Percentiles rank a stretch among this genome's conserved stretches.
These are phyloP conservation scores for Drosophila pseudotakahashii DNA, from an alignment of 2,888 invertebrate genomes.

Conservation along the genomic window DNA sequence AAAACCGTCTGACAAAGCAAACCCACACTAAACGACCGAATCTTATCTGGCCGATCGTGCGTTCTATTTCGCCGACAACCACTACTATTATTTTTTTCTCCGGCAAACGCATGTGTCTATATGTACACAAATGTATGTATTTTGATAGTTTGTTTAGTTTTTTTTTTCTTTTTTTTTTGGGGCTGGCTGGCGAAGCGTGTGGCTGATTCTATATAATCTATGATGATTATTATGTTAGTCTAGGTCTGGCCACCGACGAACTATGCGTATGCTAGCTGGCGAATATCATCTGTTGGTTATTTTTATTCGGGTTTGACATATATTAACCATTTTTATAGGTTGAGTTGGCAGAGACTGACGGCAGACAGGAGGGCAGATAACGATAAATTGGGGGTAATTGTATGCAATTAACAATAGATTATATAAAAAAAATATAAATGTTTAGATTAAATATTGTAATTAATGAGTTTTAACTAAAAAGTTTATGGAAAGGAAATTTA, in stretches of 20 bases:
- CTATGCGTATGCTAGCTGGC: conserved; percentile 28
- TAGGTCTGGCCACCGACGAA: conserved; percentile 39
- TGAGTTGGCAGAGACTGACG: conserved; percentile 37
- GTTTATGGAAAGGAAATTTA: not conserved
- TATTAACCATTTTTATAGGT: conserved; percentile 59
- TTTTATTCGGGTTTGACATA: conserved; percentile 62
- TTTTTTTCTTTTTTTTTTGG: conserved; percentile 15
- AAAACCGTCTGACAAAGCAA: conserved; percentile 37
- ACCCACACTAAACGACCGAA: conserved; percentile 43
- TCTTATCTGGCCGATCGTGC: conserved; percentile 72
- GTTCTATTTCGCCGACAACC: conserved; percentile 60
- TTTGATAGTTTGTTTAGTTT: conserved; percentile 42
- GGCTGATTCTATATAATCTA: conserved; percentile 40
- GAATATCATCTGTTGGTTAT: conserved; percentile 63
- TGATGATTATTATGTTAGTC: conserved; percentile 52
- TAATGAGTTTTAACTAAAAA: not conserved
- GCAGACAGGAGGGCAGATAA: conserved; percentile 40
- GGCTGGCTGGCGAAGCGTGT: conserved; percentile 55
- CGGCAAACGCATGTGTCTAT: conserved; percentile 57
- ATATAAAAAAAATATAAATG: conserved; percentile 2
- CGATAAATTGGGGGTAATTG: conserved; percentile 55
- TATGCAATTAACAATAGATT: conserved; percentile 40
- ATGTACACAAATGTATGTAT: conserved; percentile 16
- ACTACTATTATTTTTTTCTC: conserved; percentile 19
- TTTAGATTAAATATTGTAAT: not conserved